Evolutionary conservation across 2,113 vertebrate species (phyloP).

Genomic region (Rafetus swinhoei): DNA sequence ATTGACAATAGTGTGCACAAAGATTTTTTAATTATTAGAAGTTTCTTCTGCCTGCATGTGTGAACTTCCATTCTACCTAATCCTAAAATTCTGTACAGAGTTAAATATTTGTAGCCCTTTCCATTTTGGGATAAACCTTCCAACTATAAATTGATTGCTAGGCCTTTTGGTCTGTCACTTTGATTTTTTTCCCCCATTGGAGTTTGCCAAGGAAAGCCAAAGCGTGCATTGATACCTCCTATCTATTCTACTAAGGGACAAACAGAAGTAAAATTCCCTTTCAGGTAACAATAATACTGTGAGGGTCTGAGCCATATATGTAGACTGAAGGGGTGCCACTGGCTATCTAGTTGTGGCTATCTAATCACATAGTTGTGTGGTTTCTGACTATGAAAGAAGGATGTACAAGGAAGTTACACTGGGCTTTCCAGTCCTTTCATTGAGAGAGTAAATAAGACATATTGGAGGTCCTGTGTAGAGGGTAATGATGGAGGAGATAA

Average conservation of each 20-base stretch:
- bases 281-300: not conserved
- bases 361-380: not conserved
- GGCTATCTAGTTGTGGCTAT: not conserved
- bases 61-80: not conserved
- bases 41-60: not conserved
- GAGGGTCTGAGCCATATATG: fast-evolving
- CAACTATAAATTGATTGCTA: not conserved
- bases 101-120: not conserved
- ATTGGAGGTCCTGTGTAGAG: not conserved
- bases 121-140: not conserved
- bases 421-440: not conserved
- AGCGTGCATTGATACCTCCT: not conserved
- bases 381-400: not conserved
- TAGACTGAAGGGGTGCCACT: not conserved
- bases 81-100: not conserved
- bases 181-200: not conserved
- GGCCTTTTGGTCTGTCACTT: not conserved
- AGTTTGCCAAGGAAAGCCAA: not conserved
- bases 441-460: not conserved
- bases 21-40: not conserved
- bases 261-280: not conserved
- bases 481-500: not conserved
- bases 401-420: not conserved
- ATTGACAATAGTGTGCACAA: not conserved
- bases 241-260: not conserved